Evolutionary conservation across 2,797 vertebrate genomes (phyloP).

Genomic region (Darevskia nairensis): DNA sequence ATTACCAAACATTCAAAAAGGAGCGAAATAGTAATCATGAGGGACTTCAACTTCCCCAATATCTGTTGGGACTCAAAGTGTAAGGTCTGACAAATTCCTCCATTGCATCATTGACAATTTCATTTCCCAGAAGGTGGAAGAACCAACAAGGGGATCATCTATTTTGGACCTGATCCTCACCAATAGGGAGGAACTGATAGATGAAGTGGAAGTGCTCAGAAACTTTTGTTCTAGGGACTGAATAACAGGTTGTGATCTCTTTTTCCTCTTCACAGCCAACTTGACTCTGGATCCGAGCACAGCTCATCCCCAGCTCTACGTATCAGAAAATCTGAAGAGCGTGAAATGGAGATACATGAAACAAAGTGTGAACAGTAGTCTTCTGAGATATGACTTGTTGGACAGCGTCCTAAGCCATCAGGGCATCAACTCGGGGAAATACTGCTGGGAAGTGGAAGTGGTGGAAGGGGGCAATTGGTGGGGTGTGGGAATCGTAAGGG

Average conservation of each 20-base stretch:
- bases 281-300: conserved; percentile 7
- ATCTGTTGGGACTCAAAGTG: too few species aligned
- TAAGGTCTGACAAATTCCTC: too few species aligned
- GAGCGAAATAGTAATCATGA: too few species aligned
- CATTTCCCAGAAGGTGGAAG: too few species aligned
- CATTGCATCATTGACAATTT: too few species aligned
- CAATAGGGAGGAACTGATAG: too few species aligned
- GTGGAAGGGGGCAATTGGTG: not conserved
- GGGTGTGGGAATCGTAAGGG: not conserved
- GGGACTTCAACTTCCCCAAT: too few species aligned
- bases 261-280: not conserved
- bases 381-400: not conserved
- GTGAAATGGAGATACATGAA: not conserved
- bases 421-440: not conserved
- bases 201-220: too few species aligned
- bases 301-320: conserved; percentile 5
- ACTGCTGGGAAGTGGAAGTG: conserved; percentile 3
- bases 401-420: not conserved
- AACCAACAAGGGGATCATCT: too few species aligned
- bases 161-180: too few species aligned
- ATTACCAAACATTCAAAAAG: too few species aligned
- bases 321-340: conserved; percentile 2
- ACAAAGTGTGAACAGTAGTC: not conserved
- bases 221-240: too few species aligned
- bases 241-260: not conserved